Evolutionary conservation across 2,888 invertebrate genomes (phyloP), one percentile per base, ranked within the genome.

Genomic region (Andrena haemorrhoa): DNA sequence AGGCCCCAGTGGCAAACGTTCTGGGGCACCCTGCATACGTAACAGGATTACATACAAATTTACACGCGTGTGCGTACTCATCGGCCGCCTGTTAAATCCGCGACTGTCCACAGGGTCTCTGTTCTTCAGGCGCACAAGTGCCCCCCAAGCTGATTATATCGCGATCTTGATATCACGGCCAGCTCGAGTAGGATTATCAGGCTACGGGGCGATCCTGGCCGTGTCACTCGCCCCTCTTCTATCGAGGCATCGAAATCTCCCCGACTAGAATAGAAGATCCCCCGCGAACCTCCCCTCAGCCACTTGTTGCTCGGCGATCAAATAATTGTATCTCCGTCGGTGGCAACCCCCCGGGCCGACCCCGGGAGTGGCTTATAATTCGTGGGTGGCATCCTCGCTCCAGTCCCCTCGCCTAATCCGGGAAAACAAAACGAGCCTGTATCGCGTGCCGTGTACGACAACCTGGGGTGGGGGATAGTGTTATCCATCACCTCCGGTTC

Each of bases 271-370:
- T 71, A 68, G 79, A 71, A 60, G 69, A 85, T 86, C 69, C 74
- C 74, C 53, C 35, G 74, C 71, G 60, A 78, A 79, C 74, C 79
- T 70, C 73, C 61, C 77, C 69, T 47, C 7, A 70, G 71, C 88
- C 88, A 88, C 88, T 88, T 88, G 88, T 88, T 88, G 88, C 88
- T 76, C 49, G 72, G 41, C 83, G 85, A 88, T 88, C 87, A 83
- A 88, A 88, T 86, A 88, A 88, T 88, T 83, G 82, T 88, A 88
- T 88, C 85, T 87, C 76, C 69, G 76, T 76, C 75, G 76, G 79
- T 60, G 76, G 82, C 75, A 77, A 79, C 74, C 86, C 74, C 86
- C 76, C 29, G 71, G 53, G 33, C 35, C 65, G 47, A 51, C 65
- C 76, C 64, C 49, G n/a, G 69, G 75, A 49, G 78, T 76, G 75